phyloP scores from a whole-genome alignment of 2,797 vertebrate genomes.

The Zenarchopterus dispar region DNA sequence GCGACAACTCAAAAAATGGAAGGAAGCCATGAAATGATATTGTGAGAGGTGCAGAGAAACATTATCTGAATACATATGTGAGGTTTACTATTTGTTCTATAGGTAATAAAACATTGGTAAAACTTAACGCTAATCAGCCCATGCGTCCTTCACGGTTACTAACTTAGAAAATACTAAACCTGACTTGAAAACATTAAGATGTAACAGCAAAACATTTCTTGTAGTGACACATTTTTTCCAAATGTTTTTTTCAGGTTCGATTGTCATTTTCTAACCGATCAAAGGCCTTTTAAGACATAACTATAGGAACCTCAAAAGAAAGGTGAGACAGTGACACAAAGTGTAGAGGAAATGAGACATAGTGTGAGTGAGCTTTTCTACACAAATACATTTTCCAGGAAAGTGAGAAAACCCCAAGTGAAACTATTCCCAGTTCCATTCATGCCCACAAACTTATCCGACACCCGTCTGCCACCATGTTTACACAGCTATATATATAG shows the following conservation, averaged over 20 bases:
- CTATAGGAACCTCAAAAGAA: constrained; percentile 25
- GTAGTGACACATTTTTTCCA: constrained; percentile 5
- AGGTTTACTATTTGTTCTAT: too few species aligned
- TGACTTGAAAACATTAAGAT: too few species aligned
- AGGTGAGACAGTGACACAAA: constrained; percentile 56
- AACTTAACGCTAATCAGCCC: too few species aligned
- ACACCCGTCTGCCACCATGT: constrained; percentile 54
- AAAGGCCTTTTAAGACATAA: neutral
- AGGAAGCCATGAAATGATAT: too few species aligned
- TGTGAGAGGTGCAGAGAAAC: too few species aligned
- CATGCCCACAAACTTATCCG: constrained; percentile 49
- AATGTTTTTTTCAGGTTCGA: too few species aligned
- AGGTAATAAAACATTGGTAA: too few species aligned
- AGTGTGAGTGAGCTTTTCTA: constrained; percentile 39
- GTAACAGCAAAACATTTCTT: neutral
- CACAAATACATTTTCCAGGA: constrained; percentile 43
- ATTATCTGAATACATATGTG: too few species aligned
- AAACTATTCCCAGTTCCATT: constrained; percentile 51
- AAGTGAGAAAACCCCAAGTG: constrained; percentile 59
- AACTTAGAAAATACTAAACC: too few species aligned
- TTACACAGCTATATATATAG: constrained; percentile 72
- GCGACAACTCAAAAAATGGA: too few species aligned
- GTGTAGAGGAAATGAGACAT: constrained; percentile 46
- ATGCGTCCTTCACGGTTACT: too few species aligned
- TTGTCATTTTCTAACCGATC: too few species aligned